Base-by-base conservation (phyloP, 2,113 vertebrate genomes). In the Megatriorchis doriae region DNA sequence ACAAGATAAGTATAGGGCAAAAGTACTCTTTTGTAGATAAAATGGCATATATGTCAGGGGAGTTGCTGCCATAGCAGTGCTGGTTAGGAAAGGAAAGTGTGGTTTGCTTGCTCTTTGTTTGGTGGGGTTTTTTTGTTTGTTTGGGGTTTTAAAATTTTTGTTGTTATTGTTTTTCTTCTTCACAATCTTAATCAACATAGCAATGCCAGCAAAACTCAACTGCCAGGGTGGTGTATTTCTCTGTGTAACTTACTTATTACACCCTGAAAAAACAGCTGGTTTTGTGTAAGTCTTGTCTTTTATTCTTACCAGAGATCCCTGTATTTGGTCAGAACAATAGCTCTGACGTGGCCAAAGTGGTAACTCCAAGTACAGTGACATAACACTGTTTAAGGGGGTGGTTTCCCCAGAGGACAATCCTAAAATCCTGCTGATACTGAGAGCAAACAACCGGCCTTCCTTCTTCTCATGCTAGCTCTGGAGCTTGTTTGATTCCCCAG, bases 21-120 rank as follows among this genome's bases (percentile, higher is more conserved):
- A 92, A 92, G 32, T 3, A 34, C 20, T 66, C 26, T 78, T 96
- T 90, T 91, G 81, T 86, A 93, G 90, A 94, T 93, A 94, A 96
- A 93, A 88, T 83, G 20, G 11, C 50, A 81, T 40, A 58, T 78
- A 80, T 0, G 0, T 88, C 86, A 88, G n/a, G n/a, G 29, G 17
- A 73, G n/a, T 21, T 86, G 53, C 92, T 92, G 67, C 70, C 87
- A 53, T 43, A 82, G 36, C 48, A 62, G 36, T 73, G 40, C 22
- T 95, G 71, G 71, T 88, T 93, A 80, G 62, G 68, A 94, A 38
- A 73, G 59, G 78, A 91, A 94, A 91, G 45, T 82, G 91, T 89
- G 77, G 89, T 72, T 95, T 96, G 3, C n/a, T 93, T 75, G 43
- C 7, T 81, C 65, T 93, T 86, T 86, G 75, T 8, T 25, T 88